These are phyloP conservation scores for Sitta carolinensis DNA, from an alignment of 2,797 vertebrate species.

Conservation along the genomic window DNA sequence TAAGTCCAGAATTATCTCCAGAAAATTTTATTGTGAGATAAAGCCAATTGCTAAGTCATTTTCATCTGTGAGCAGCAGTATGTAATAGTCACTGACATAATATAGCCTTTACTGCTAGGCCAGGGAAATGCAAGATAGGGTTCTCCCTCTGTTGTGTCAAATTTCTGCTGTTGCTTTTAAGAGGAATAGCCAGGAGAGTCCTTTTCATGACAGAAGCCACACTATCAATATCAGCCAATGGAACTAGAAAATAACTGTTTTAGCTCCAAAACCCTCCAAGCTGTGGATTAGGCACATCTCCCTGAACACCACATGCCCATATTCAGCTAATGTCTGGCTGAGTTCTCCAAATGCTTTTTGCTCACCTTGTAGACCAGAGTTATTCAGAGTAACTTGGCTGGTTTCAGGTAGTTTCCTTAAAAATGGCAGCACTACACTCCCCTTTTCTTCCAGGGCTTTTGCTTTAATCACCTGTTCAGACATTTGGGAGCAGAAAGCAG, in stretches of 20 bases:
- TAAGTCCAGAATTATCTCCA: background rate
- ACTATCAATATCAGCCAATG: background rate
- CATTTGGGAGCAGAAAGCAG: background rate
- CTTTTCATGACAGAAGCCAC: background rate
- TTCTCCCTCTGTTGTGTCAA: background rate
- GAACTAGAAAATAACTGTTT: background rate
- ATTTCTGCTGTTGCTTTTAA: background rate
- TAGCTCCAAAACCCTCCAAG: background rate
- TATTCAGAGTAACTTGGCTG: constrained; percentile 71
- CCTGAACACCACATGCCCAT: background rate
- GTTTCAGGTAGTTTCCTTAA: constrained; percentile 69
- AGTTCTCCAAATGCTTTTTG: background rate
- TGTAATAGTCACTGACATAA: background rate
- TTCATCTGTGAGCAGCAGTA: background rate
- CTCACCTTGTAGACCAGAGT: constrained; percentile 73
- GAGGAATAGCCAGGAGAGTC: background rate
- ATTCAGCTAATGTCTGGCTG: background rate
- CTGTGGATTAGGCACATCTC: background rate
- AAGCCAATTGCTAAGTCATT: background rate
- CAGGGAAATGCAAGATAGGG: background rate
- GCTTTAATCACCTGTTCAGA: constrained; percentile 66
- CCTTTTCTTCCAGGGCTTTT: constrained; percentile 71
- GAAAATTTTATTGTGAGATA: background rate
- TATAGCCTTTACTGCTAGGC: background rate
- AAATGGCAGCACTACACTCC: constrained; percentile 67